Evolutionary conservation across 2,797 vertebrate species (phyloP).

Genomic region (Florisuga fusca): DNA sequence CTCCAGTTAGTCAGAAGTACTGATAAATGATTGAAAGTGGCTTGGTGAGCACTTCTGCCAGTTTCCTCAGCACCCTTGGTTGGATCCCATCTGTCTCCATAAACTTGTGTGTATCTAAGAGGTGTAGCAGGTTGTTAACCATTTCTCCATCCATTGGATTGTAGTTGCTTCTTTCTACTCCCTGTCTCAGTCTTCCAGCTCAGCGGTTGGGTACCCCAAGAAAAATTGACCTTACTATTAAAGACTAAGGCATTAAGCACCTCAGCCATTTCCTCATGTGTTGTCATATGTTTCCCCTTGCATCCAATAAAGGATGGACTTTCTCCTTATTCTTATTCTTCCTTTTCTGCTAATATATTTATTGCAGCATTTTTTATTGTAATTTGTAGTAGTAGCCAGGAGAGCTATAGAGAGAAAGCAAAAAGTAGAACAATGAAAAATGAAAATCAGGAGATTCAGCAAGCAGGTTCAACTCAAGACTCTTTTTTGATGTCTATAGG

Average conservation of each 20-base stretch:
- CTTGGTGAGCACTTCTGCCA: not conserved
- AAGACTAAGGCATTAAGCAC: not conserved
- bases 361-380: not conserved
- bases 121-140: accelerated
- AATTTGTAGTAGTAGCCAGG: not conserved
- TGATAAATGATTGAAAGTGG: not conserved
- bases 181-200: accelerated
- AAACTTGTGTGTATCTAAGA: not conserved
- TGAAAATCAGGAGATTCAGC: not conserved
- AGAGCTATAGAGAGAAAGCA: not conserved
- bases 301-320: too few species aligned
- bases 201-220: not conserved
- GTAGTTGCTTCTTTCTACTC: not conserved
- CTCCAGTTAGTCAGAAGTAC: not conserved
- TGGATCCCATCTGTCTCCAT: accelerated
- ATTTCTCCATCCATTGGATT: too few species aligned
- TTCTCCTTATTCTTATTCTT: too few species aligned
- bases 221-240: accelerated
- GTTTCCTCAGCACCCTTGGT: not conserved
- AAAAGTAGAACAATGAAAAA: not conserved
- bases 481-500: not conserved
- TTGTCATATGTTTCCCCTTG: not conserved
- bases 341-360: too few species aligned
- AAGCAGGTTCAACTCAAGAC: not conserved
- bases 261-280: not conserved